Conservation (phyloP, 2,888 invertebrate genomes). For the Entomobrya proxima region DNA sequence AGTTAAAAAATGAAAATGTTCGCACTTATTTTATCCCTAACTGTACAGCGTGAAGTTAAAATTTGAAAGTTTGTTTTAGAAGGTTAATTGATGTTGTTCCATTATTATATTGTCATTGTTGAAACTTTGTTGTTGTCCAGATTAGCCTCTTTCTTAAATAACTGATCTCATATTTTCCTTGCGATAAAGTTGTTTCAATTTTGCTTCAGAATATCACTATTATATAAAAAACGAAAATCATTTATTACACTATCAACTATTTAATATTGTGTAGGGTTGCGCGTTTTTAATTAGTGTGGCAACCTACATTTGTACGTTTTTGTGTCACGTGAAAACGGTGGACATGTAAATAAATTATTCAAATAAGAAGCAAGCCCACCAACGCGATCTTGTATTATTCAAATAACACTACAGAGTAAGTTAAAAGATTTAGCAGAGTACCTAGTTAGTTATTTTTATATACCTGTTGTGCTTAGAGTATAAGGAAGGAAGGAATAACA, state of each 20-base stretch:
- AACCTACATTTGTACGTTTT: background rate
- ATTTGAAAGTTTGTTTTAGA: background rate
- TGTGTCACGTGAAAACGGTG: slow-evolving; percentile 6
- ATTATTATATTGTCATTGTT: slow-evolving; percentile 3
- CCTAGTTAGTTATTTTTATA: slow-evolving; percentile 53
- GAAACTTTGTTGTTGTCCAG: slow-evolving; percentile 36
- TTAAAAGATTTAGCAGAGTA: background rate
- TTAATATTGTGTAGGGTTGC: slow-evolving; percentile 1
- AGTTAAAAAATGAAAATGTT: slow-evolving; percentile 1
- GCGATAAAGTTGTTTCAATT: slow-evolving; percentile 5
- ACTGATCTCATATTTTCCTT: slow-evolving; percentile 52
- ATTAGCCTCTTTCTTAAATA: slow-evolving; percentile 47
- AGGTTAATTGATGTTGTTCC: background rate
- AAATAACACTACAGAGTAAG: background rate
- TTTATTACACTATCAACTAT: background rate
- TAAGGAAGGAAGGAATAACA: background rate
- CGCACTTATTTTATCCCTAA: slow-evolving; percentile 18
- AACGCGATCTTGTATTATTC: slow-evolving; percentile 9
- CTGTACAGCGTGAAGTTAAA: slow-evolving; percentile 1
- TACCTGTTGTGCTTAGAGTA: background rate
- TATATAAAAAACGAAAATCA: background rate
- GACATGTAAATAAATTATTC: slow-evolving; percentile 34
- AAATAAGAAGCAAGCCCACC: slow-evolving; percentile 19
- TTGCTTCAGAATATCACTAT: background rate
- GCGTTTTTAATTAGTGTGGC: background rate